A percentile compares a stretch with the other conserved stretches of the same genome.
Conservation (phyloP, 2,888 invertebrate genomes). For the Pollenia angustigena region DNA sequence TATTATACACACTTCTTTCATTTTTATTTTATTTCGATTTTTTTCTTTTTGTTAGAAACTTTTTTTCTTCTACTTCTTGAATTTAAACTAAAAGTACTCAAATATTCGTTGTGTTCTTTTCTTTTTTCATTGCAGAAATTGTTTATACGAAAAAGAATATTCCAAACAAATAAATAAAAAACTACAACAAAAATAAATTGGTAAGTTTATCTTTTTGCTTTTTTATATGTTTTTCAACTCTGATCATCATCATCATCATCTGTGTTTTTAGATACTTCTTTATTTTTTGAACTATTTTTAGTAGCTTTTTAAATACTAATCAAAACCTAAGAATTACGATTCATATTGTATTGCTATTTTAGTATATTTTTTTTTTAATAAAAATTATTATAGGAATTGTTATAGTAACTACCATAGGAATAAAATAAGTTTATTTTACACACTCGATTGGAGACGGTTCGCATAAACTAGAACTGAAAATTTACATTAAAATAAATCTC, state of each 20-base stretch:
- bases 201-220: slow-evolving; percentile 45
- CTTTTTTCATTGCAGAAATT: slow-evolving; percentile 43
- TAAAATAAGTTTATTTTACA: not conserved
- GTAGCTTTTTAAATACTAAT: too few relatives aligned
- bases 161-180: not conserved
- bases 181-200: slow-evolving; percentile 27
- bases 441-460: not conserved
- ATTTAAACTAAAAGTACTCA: not conserved
- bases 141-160: not conserved
- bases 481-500: slow-evolving; percentile 25
- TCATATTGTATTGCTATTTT: not conserved
- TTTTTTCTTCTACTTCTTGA: not conserved
- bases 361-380: not conserved
- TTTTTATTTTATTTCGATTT: not conserved
- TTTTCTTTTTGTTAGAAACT: not conserved
- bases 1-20: slow-evolving; percentile 10
- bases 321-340: not conserved
- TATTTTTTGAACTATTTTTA: not conserved
- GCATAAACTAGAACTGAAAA: not conserved
- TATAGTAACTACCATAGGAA: not conserved
- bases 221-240: slow-evolving; percentile 14
- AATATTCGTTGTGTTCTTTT: slow-evolving; percentile 10
- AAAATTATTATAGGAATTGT: too few relatives aligned
- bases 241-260: slow-evolving; percentile 4
- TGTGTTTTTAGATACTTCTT: not conserved